Evolutionary conservation across 1,140 invertebrate species (phyloP).

Genomic region (Drosophila leontia): DNA sequence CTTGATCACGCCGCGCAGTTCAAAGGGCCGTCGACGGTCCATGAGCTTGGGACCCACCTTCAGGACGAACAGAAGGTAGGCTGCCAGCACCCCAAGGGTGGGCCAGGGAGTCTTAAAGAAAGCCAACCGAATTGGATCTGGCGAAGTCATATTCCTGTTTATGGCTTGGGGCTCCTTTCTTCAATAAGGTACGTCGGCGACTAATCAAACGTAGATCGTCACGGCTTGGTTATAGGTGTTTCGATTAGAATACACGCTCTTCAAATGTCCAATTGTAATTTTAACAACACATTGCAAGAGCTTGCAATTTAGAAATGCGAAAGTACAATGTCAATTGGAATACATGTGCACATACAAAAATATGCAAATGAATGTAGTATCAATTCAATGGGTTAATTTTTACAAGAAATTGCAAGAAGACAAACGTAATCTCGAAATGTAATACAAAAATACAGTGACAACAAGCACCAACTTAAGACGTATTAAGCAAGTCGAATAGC

Average conservation of each 20-base stretch:
- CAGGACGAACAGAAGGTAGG: conserved; percentile 4
- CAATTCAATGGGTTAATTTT: too few species aligned
- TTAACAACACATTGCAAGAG: background rate
- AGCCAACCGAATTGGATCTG: background rate
- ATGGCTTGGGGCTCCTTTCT: background rate
- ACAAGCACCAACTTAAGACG: too few species aligned
- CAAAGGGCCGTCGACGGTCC: background rate
- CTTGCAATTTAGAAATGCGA: background rate
- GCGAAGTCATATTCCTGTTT: background rate
- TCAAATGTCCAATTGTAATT: background rate
- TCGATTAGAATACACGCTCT: background rate
- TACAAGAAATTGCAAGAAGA: background rate
- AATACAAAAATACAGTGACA: too few species aligned
- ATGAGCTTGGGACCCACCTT: background rate
- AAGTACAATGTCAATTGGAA: background rate
- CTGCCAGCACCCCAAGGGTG: background rate
- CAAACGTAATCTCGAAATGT: background rate
- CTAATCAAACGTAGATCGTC: background rate
- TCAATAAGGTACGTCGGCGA: background rate
- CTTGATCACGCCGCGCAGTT: conserved; percentile 1
- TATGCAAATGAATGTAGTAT: background rate
- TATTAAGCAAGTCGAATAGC: too few species aligned
- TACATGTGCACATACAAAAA: background rate
- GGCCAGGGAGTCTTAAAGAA: conserved; percentile 2
- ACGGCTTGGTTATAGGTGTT: background rate